Evolutionary conservation across 2,113 vertebrate species (phyloP).

Genomic region (Cavia aperea): DNA sequence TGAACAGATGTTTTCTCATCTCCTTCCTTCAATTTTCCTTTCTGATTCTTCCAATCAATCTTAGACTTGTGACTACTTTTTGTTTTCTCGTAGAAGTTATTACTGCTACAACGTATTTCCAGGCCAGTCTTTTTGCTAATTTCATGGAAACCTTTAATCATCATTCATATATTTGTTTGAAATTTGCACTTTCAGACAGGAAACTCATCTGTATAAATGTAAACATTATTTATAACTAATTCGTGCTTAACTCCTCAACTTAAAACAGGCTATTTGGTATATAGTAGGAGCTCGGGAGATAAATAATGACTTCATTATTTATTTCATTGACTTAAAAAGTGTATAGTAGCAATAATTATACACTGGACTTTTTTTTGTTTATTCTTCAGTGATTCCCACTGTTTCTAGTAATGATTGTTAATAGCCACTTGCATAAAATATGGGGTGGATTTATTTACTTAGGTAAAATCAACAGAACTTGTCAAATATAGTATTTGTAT

Average conservation of each 20-base stretch:
- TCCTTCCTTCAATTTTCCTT: neutral
- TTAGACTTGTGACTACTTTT: neutral
- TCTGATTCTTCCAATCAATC: neutral
- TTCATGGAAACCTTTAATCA: neutral
- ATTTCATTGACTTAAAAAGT: neutral
- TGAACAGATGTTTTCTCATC: neutral
- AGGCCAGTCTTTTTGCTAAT: neutral
- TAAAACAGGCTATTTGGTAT: neutral
- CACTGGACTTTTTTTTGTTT: neutral
- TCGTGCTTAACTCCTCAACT: neutral
- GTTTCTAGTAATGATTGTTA: accelerated
- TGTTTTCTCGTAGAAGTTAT: neutral
- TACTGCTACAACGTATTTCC: neutral
- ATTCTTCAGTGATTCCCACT: accelerated
- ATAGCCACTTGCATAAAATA: neutral
- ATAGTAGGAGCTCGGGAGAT: neutral
- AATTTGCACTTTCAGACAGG: neutral
- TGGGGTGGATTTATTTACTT: neutral
- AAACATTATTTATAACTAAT: neutral
- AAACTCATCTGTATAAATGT: neutral
- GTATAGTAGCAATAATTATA: neutral
- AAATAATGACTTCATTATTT: neutral
- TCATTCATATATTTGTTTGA: neutral
- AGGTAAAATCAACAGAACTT: neutral
- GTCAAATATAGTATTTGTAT: neutral